phyloP scores from a whole-genome alignment of 2,888 invertebrate genomes.

The Drosophila melanosoma region DNA sequence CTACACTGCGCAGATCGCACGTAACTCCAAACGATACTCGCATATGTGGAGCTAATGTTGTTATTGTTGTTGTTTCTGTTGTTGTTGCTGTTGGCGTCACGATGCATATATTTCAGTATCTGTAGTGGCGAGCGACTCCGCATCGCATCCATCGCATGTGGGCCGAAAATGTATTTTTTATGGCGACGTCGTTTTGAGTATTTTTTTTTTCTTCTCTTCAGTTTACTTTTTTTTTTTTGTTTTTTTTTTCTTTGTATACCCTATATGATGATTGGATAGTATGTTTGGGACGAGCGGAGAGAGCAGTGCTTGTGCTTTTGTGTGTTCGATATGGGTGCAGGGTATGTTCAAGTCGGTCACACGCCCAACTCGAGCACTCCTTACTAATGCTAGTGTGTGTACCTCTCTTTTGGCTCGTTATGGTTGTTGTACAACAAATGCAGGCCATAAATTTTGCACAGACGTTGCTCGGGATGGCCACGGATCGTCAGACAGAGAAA shows the following conservation, averaged over 20 bases:
- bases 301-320: background rate
- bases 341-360: background rate
- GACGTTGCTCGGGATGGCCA: slow-evolving; percentile 55
- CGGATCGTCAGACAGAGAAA: slow-evolving; percentile 22
- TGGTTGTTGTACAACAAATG: slow-evolving; percentile 56
- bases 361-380: slow-evolving; percentile 2
- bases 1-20: slow-evolving; percentile 56
- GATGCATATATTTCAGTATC: slow-evolving; percentile 77
- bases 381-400: slow-evolving; percentile 12
- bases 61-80: slow-evolving; percentile 8
- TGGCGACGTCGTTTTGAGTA: slow-evolving; percentile 71
- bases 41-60: slow-evolving; percentile 32
- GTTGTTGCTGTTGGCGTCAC: slow-evolving; percentile 54
- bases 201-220: slow-evolving; percentile 37
- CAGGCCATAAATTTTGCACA: slow-evolving; percentile 63
- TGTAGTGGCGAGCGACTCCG: slow-evolving; percentile 71
- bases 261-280: background rate
- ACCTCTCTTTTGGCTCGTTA: slow-evolving; percentile 28
- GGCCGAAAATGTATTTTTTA: slow-evolving; percentile 79
- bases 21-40: slow-evolving; percentile 52
- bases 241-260: slow-evolving; percentile 1
- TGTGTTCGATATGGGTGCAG: background rate
- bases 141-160: slow-evolving; percentile 66
- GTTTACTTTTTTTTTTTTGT: background rate
- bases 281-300: background rate